These are phyloP conservation scores for Lophotis ruficrista DNA, from an alignment of 2,113 vertebrate species.

Conservation along the genomic window DNA sequence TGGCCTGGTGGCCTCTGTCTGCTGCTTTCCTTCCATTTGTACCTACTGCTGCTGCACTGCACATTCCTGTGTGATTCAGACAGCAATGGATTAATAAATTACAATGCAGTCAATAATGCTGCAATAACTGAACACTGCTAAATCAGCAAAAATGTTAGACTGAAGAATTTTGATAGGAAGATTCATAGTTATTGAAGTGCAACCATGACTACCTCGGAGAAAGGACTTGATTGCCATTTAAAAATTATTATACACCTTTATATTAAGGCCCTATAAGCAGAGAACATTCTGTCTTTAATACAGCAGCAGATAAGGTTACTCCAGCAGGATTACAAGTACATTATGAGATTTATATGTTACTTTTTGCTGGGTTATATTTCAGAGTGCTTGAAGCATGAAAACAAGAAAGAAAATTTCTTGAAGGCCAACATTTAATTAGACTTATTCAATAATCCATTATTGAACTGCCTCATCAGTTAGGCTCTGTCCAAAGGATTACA, in stretches of 20 bases:
- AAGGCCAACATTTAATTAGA: slow-evolving; percentile 33
- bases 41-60: neutral
- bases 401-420: slow-evolving; percentile 23
- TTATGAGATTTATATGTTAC: slow-evolving; percentile 29
- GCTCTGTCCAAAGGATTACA: slow-evolving; percentile 38
- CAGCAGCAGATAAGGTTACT: slow-evolving; percentile 23
- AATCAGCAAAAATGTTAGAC: neutral
- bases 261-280: neutral
- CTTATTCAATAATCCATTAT: slow-evolving; percentile 37
- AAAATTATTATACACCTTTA: slow-evolving; percentile 14
- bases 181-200: neutral
- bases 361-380: slow-evolving; percentile 31
- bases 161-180: slow-evolving; percentile 1
- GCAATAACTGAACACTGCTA: neutral
- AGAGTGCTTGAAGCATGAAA: slow-evolving; percentile 34
- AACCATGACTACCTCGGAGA: neutral
- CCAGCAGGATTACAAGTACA: neutral
- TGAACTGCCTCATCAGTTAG: neutral
- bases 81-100: neutral
- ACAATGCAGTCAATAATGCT: neutral
- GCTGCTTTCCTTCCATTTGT: neutral
- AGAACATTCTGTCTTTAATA: slow-evolving; percentile 2
- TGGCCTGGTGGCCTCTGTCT: neutral
- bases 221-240: neutral
- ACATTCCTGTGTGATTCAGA: neutral